phyloP scores from a whole-genome alignment of 2,113 vertebrate species.

The Speoplatyrhinus poulsoni region DNA sequence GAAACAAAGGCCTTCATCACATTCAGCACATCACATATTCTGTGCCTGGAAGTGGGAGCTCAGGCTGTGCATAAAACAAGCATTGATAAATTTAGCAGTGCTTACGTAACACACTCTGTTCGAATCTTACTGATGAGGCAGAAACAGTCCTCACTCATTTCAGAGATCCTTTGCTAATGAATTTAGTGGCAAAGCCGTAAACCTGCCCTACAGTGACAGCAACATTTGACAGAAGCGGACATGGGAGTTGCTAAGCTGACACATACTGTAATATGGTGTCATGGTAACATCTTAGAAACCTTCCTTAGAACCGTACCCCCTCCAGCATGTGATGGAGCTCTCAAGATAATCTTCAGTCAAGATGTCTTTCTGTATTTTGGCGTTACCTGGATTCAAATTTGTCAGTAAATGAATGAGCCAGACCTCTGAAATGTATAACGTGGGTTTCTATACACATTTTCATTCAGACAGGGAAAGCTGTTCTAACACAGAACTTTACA shows the following conservation, averaged over 20 bases:
- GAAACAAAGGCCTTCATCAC: slow-evolving; percentile 65
- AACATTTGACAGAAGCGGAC: slow-evolving; percentile 19
- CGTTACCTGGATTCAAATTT: slow-evolving; percentile 17
- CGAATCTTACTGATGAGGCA: slow-evolving; percentile 78
- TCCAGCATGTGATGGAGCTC: slow-evolving; percentile 34
- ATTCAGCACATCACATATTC: slow-evolving; percentile 58
- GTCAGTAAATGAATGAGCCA: not conserved
- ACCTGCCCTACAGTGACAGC: slow-evolving; percentile 37
- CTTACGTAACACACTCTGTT: slow-evolving; percentile 75
- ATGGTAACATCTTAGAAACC: slow-evolving; percentile 42
- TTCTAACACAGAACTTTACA: no score
- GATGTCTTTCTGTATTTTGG: slow-evolving; percentile 16
- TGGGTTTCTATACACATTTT: not conserved
- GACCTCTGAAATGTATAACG: not conserved
- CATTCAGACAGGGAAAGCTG: not conserved
- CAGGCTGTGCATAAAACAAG: slow-evolving; percentile 76
- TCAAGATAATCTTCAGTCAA: slow-evolving; percentile 26
- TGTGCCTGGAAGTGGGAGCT: slow-evolving; percentile 68
- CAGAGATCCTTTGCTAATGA: slow-evolving; percentile 54
- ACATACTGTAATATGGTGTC: slow-evolving; percentile 26
- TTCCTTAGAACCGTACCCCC: slow-evolving; percentile 32
- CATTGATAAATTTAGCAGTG: slow-evolving; percentile 78
- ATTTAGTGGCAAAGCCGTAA: slow-evolving; percentile 51
- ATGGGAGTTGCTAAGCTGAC: slow-evolving; percentile 35
- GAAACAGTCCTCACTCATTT: slow-evolving; percentile 64